Conservation (phyloP, 1,140 invertebrate genomes). For the Sweltsa coloradensis region DNA sequence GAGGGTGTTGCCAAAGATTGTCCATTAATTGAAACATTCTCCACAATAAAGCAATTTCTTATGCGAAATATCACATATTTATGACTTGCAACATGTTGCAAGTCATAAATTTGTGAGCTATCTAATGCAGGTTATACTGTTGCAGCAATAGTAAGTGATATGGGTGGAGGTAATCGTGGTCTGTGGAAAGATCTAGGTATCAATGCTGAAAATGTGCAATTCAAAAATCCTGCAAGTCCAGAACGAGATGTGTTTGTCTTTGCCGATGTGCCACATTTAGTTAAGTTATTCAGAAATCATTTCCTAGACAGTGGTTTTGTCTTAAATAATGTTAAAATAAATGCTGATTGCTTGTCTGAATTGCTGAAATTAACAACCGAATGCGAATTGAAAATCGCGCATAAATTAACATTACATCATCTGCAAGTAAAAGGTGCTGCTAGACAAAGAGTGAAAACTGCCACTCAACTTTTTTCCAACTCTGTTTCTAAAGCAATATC, state of each 20-base stretch:
- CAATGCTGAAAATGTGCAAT: not conserved
- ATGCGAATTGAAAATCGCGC: conserved; percentile 5
- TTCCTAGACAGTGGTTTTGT: conserved; percentile 10
- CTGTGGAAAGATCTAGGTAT: conserved; percentile 7
- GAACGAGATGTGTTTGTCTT: conserved; percentile 12
- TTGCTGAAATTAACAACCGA: conserved; percentile 4
- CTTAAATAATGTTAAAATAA: conserved; percentile 3
- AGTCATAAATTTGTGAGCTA: no score
- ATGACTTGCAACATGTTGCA: no score
- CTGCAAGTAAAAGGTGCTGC: conserved; percentile 8
- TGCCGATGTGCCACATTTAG: conserved; percentile 13
- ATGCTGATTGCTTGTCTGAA: not conserved
- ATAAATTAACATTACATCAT: conserved; percentile 9
- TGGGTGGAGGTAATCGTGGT: conserved; percentile 9
- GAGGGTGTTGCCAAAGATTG: no score
- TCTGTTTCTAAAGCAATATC: conserved; percentile 10
- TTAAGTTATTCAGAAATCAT: conserved; percentile 13
- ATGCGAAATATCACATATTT: no score
- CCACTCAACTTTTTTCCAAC: conserved; percentile 13
- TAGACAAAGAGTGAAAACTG: conserved; percentile 10
- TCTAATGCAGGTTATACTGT: conserved; percentile 1
- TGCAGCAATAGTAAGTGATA: not conserved
- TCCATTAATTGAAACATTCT: no score
- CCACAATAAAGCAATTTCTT: no score
- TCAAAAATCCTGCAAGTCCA: conserved; percentile 6